These are phyloP conservation scores for Dromiciops gliroides DNA, from an alignment of 2,113 vertebrate genomes.

Conservation along the genomic window DNA sequence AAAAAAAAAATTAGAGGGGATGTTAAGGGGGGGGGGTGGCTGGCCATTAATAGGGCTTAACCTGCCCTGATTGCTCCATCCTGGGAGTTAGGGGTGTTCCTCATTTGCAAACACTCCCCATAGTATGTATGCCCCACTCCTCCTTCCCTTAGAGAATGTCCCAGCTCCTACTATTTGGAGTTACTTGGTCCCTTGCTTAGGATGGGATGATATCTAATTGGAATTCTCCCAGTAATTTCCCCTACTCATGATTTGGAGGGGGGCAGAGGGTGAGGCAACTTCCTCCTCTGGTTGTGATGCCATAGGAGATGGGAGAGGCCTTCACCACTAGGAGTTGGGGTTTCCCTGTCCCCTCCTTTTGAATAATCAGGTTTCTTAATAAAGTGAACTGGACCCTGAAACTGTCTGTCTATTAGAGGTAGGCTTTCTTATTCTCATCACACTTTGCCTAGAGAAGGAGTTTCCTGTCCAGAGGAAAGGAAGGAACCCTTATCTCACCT, in stretches of 20 bases:
- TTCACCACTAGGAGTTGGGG: not conserved
- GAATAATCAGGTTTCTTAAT: slow-evolving; percentile 78
- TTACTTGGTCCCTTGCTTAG: not conserved
- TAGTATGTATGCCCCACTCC: not conserved
- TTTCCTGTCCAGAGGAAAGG: slow-evolving; percentile 1
- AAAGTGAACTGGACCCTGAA: slow-evolving; percentile 73
- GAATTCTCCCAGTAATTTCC: not conserved
- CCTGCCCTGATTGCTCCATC: not conserved
- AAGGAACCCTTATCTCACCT: not conserved
- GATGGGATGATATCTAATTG: not conserved
- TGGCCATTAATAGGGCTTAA: not conserved
- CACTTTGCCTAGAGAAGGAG: not conserved
- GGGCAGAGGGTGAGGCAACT: not conserved
- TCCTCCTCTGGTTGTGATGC: not conserved
- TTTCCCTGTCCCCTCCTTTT: slow-evolving; percentile 11
- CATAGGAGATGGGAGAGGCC: not conserved
- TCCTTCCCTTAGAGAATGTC: not conserved
- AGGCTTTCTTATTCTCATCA: not conserved
- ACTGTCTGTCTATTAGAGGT: not conserved
- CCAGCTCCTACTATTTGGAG: not conserved
- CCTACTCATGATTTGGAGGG: not conserved
- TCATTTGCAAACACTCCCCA: not conserved
- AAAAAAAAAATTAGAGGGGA: not conserved
- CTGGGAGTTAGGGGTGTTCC: not conserved
- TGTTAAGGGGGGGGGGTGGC: not conserved